A percentile compares a stretch with the other conserved stretches of the same genome.
phyloP scores from a whole-genome alignment of 2,888 invertebrate genomes.

The Aspidiotus destructor region DNA sequence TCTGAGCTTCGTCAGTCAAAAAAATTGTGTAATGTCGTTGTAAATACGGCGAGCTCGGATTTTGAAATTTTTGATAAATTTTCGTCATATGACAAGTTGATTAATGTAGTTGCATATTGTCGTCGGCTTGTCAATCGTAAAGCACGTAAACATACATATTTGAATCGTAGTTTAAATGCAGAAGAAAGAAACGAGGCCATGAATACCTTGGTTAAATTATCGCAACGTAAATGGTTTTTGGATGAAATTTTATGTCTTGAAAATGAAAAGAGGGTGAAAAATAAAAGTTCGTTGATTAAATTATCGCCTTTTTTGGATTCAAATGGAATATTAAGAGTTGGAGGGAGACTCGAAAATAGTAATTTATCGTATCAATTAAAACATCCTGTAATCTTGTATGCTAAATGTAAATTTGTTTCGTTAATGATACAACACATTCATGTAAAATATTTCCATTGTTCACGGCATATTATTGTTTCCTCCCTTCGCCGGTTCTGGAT shows the following conservation, averaged over 20 bases:
- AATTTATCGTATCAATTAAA: constrained; percentile 28
- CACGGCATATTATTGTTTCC: background rate
- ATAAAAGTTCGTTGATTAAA: constrained; percentile 18
- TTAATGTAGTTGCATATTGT: too few species aligned
- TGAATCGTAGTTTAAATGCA: too few species aligned
- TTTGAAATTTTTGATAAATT: background rate
- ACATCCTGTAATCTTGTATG: constrained; percentile 35
- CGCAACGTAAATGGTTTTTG: background rate
- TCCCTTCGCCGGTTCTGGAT: background rate
- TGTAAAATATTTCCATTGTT: constrained; percentile 32
- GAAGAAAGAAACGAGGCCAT: too few species aligned
- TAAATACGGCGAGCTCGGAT: too few species aligned
- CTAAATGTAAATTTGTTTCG: constrained; percentile 30
- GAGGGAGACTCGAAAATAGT: constrained; percentile 34
- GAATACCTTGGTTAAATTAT: background rate
- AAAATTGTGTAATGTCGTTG: too few species aligned
- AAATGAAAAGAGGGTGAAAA: background rate
- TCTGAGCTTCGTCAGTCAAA: too few species aligned
- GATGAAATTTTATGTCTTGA: background rate
- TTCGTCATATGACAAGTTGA: background rate
- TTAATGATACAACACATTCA: constrained; percentile 35
- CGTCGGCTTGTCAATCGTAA: too few species aligned
- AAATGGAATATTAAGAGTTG: constrained; percentile 32
- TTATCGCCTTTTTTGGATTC: constrained; percentile 35
- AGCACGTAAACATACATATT: too few species aligned